Base-by-base conservation (phyloP, 2,113 vertebrate species). In the Eulemur macaco region DNA sequence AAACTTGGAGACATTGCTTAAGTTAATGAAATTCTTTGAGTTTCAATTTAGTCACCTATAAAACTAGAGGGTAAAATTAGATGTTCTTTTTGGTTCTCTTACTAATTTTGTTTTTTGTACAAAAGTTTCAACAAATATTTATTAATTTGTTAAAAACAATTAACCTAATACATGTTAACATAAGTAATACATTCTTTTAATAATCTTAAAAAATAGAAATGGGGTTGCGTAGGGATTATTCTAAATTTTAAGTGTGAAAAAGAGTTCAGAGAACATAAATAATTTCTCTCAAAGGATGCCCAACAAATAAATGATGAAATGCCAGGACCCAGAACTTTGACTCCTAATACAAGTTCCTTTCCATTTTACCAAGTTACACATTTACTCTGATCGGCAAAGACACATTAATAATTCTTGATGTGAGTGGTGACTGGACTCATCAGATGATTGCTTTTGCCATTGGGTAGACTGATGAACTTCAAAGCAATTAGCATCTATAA, bases 401-500 rank as follows among this genome's bases (percentile, higher is more conserved):
- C 45, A 45, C 10, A 77, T 74, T 81, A 66, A 82, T 25, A 45
- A 52, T 83, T 2, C 37, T 92, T 69, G 58, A 87, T 37, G 4
- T 52, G 80, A 42, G 21, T 37, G 50, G 73, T 82, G 47, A 84
- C 71, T 54, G 9, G 9, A 89, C 37, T 92, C 50, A 68, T 42
- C 56, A 96, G 88, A 58, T 50, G 64, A 73, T 50, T 96, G 27
- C 37, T 80, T 97, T 97, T 83, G 87, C 78, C 73, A 83, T 87
- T 89, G 93, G 58, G 31, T 68, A 95, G 88, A 94, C 2, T 84
- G 73, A 83, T 69, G 88, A 52, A 23, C 84, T 71, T 97, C 77
- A 91, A 93, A 91, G 86, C 52, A 93, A 89, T 94, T 95, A 94
- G 31, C 71, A 89, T 58, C n/a, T 84, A 50, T 69, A 58, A 91